Conservation (phyloP, 1,140 invertebrate species). For the Pararge aegeria region DNA sequence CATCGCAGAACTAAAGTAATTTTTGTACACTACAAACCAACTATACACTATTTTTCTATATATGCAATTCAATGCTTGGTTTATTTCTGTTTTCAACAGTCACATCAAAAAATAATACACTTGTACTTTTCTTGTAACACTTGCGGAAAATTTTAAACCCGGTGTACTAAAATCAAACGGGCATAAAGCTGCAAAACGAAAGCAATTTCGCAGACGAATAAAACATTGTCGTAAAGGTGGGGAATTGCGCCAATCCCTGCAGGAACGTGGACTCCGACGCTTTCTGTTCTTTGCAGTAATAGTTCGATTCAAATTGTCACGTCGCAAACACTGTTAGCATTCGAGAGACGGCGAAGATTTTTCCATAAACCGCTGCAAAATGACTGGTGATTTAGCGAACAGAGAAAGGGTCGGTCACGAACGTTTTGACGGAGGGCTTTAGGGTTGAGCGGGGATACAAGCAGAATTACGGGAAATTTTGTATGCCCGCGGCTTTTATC, state of each 20-base stretch:
- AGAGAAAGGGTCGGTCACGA: constrained; percentile 46
- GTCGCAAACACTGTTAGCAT: constrained; percentile 24
- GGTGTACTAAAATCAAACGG: not conserved
- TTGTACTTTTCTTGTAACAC: constrained; percentile 1
- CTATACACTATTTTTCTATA: not conserved
- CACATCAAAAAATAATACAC: not conserved
- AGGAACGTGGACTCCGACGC: constrained; percentile 15
- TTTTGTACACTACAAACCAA: too few relatives aligned
- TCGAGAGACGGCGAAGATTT: constrained; percentile 25
- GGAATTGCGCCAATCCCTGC: constrained; percentile 19
- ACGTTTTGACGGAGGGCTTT: constrained; percentile 16
- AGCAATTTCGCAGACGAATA: constrained; percentile 9
- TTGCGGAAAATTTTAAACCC: constrained; percentile 5
- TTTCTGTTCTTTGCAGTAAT: constrained; percentile 23
- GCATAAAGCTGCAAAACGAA: constrained; percentile 11
- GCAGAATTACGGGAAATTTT: constrained; percentile 10
- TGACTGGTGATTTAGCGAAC: constrained; percentile 51
- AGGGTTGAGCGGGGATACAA: constrained; percentile 19
- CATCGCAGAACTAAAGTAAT: too few relatives aligned
- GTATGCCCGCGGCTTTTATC: constrained; percentile 7
- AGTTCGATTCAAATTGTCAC: constrained; percentile 34
- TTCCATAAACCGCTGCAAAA: constrained; percentile 38
- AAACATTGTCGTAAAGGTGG: constrained; percentile 19
- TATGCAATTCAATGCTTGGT: not conserved
- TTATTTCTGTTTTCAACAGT: not conserved